These are phyloP conservation scores for Pilophorus perplexus DNA, from an alignment of 2,888 invertebrate genomes.

Conservation along the genomic window DNA sequence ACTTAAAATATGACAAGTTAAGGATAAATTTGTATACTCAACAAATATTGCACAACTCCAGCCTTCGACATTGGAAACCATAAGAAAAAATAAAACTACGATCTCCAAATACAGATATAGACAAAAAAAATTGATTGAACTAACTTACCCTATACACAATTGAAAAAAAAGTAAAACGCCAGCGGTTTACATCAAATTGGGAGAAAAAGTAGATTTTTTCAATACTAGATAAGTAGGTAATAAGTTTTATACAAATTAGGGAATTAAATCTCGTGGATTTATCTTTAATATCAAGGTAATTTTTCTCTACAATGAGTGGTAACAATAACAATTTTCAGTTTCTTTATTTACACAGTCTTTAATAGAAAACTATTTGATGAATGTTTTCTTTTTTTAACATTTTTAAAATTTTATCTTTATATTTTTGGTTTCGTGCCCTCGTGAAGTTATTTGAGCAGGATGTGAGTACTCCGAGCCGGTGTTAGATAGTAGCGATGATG, in stretches of 20 bases:
- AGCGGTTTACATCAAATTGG: not conserved
- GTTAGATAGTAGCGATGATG: not conserved
- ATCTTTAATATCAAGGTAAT: not conserved
- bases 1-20: not conserved
- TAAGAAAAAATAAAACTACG: not conserved
- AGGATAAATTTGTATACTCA: constrained; percentile 28
- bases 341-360: constrained; percentile 44
- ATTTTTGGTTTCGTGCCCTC: not conserved
- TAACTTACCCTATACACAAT: not conserved
- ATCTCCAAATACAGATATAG: not conserved
- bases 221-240: not conserved
- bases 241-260: not conserved
- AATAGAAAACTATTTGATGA: constrained; percentile 24
- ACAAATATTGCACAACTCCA: constrained; percentile 47
- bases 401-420: constrained; percentile 1
- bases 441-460: constrained; percentile 30
- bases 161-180: not conserved
- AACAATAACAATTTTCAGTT: constrained; percentile 41
- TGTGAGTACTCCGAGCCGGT: constrained; percentile 19
- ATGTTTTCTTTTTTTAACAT: constrained; percentile 15
- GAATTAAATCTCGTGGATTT: constrained; percentile 14
- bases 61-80: too few species aligned
- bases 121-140: not conserved
- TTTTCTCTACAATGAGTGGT: constrained; percentile 22
- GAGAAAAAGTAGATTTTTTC: not conserved